Evolutionary conservation across 2,888 invertebrate genomes (phyloP).

Genomic region (Caenorhabditis sinica): DNA sequence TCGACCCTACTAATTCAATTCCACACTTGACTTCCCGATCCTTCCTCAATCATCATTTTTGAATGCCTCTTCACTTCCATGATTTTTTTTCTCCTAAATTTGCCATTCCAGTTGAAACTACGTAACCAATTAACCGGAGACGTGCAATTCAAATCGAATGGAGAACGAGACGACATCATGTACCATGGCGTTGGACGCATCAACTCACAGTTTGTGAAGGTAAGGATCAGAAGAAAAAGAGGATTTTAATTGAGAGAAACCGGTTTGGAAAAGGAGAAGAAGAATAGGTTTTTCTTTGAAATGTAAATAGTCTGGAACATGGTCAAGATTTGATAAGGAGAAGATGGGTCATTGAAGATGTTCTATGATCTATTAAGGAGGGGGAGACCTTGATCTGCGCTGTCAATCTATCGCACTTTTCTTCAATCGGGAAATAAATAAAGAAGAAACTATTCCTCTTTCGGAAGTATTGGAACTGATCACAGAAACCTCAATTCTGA

Average conservation of each 20-base stretch:
- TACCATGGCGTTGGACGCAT: conserved; percentile 73
- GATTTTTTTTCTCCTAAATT: background rate
- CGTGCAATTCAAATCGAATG: conserved; percentile 69
- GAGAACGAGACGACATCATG: conserved; percentile 72
- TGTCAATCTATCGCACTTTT: conserved; percentile 49
- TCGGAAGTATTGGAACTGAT: conserved; percentile 26
- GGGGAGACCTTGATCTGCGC: conserved; percentile 48
- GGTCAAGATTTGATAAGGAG: conserved; percentile 42
- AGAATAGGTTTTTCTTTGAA: conserved; percentile 29
- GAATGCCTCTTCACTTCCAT: background rate
- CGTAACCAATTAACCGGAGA: conserved; percentile 75
- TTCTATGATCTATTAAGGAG: conserved; percentile 34
- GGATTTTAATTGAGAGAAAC: conserved; percentile 20
- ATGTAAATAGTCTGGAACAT: conserved; percentile 50
- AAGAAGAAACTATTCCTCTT: background rate
- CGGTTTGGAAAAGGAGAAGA: conserved; percentile 20
- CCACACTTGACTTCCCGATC: background rate
- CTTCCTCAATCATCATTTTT: background rate
- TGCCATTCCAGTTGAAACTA: conserved; percentile 65
- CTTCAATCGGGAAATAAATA: conserved; percentile 18
- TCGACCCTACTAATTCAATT: background rate
- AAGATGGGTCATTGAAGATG: conserved; percentile 29
- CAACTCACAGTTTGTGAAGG: conserved; percentile 74
- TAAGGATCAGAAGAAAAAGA: conserved; percentile 28
- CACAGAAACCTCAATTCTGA: conserved; percentile 9